Conservation (phyloP, 2,797 vertebrate genomes). For the Pseudopleuronectes americanus region DNA sequence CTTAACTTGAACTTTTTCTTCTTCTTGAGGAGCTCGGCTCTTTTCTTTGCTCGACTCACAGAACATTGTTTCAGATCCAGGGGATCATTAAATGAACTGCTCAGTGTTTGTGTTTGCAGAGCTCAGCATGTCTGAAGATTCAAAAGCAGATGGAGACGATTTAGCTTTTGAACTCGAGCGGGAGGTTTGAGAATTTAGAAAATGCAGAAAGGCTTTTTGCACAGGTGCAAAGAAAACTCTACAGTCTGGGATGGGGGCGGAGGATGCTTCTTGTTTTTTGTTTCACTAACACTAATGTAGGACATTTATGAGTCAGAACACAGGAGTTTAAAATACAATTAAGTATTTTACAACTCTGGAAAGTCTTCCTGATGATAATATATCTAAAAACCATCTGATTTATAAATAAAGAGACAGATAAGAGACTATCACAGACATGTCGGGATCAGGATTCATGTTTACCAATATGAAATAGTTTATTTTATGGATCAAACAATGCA, state of each 20-base stretch:
- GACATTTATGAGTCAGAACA: background rate
- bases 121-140: background rate
- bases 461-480: too few relatives aligned
- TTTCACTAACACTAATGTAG: background rate
- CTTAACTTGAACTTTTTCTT: slow-evolving; percentile 63
- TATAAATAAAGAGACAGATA: too few relatives aligned
- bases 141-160: background rate
- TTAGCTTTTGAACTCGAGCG: background rate
- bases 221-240: background rate
- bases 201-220: background rate
- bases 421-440: too few relatives aligned
- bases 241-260: background rate
- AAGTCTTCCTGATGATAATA: too few relatives aligned
- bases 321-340: background rate
- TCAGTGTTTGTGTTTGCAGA: background rate
- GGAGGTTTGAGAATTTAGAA: background rate
- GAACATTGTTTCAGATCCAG: slow-evolving; percentile 47
- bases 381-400: too few relatives aligned
- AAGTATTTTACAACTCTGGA: slow-evolving; percentile 1
- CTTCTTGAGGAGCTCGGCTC: slow-evolving; percentile 51
- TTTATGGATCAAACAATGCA: too few relatives aligned
- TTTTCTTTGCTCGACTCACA: slow-evolving; percentile 19
- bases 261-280: background rate
- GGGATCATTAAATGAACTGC: slow-evolving; percentile 26
- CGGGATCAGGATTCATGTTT: too few relatives aligned